Base-by-base conservation (phyloP, 2,113 vertebrate species). In the Etheostoma spectabile region DNA sequence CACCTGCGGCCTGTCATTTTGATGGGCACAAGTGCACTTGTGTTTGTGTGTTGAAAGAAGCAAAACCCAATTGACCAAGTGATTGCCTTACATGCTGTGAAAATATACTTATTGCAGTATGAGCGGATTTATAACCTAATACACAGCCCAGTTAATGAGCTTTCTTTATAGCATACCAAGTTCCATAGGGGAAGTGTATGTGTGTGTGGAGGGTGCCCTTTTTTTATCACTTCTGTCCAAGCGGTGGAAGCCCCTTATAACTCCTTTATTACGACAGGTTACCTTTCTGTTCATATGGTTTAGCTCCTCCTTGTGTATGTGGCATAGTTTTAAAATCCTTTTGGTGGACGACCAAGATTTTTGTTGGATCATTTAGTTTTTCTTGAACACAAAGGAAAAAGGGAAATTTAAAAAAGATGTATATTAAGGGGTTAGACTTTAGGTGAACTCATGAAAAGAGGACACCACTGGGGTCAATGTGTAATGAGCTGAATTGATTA, bases 81-180 rank as follows among this genome's bases (percentile, higher is more conserved):
- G 51, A 83, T 72, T 56, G 57, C 65, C 35, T 63, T 51, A 77
- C 71, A 82, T 66, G 74, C 67, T 68, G 49, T 62, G 60, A 78
- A 75, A 65, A 74, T 85, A 87, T 74, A 35, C 22, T 53, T 21
- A 13, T 13, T 60, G 55, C 71, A 63, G 30, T 68, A 18, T 10
- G 63, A 75, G 49, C 27, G 91, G 90, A 93, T 91, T 93, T 91
- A 90, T 74, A 68, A 74, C 66, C 67, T 63, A 61, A 79, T 86
- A 83, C 14, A 21, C 57, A 35, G 24, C 48, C 42, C 61, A 83
- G 51, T 86, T 92, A 86, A 89, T 80, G 49, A 75, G 70, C 83
- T 79, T 86, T 87, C 77, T 90, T 92, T 92, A 90, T 85, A 45
- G 71, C 46, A 48, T 14, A 49, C 15, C 8, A 42, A 7, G 16